Evolutionary conservation across 2,797 vertebrate species (phyloP).

Genomic region (Mormyrops attenuatus): DNA sequence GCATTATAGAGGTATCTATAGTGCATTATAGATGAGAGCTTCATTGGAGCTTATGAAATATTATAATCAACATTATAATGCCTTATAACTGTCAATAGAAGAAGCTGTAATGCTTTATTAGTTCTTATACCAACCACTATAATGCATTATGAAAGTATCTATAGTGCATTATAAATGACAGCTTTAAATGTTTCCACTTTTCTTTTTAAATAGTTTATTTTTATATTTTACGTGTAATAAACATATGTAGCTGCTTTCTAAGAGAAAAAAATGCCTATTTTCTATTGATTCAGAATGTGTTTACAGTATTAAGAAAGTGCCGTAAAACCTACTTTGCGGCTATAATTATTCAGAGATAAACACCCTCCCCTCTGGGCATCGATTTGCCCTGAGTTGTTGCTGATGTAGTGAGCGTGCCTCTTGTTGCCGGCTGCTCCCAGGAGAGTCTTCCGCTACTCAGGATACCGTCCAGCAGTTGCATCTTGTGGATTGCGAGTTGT

Average conservation of each 20-base stretch:
- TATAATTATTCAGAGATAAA: conserved; percentile 34
- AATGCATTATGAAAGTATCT: background rate
- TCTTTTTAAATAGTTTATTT: background rate
- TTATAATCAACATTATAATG: background rate
- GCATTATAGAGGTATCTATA: background rate
- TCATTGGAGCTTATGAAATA: background rate
- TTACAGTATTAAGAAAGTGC: conserved; percentile 37
- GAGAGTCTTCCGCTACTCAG: conserved; percentile 20
- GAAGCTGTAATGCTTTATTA: background rate
- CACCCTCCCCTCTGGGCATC: conserved; percentile 34
- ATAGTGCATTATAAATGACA: background rate
- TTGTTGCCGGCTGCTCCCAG: conserved; percentile 2
- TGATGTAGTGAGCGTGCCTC: conserved; percentile 32
- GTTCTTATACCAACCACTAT: background rate
- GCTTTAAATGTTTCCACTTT: background rate
- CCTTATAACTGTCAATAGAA: background rate
- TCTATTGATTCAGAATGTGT: conserved; percentile 33
- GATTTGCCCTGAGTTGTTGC: conserved; percentile 35
- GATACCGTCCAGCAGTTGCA: background rate
- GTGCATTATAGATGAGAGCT: background rate
- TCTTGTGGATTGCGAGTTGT: conserved; percentile 17
- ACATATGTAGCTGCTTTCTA: background rate
- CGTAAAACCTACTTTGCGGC: conserved; percentile 44
- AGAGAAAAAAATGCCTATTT: background rate
- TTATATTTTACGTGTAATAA: background rate